phyloP scores from a whole-genome alignment of 1,140 invertebrate species.

The Apis florea region DNA sequence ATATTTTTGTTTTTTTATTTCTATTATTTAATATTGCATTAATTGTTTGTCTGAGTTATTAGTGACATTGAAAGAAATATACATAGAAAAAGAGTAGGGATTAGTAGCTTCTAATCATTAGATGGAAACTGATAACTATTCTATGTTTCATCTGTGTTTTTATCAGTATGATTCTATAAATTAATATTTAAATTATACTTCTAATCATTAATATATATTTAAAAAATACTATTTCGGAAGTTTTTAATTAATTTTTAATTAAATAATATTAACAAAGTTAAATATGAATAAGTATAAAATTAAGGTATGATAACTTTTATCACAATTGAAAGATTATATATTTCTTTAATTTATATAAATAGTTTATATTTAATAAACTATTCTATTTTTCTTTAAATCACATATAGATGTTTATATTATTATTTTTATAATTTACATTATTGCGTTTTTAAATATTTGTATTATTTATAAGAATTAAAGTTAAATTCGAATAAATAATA shows the following conservation, averaged over 20 bases:
- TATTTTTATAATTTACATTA: background rate
- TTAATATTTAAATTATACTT: no score
- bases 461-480: background rate
- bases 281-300: conserved; percentile 32
- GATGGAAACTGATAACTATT: no score
- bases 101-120: no score
- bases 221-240: background rate
- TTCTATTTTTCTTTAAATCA: no score
- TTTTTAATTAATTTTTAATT: background rate
- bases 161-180: no score
- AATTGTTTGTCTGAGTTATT: no score
- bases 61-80: no score
- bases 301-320: conserved; percentile 14
- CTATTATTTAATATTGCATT: no score
- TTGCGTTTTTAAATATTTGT: background rate
- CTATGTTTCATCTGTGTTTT: no score
- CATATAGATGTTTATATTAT: background rate
- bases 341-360: background rate
- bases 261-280: background rate
- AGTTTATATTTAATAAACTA: background rate
- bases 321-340: background rate
- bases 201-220: background rate
- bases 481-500: background rate
- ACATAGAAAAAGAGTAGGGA: no score
- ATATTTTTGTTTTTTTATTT: no score